These are phyloP conservation scores for Lithobates pipiens DNA, from an alignment of 2,797 vertebrate species.

Conservation along the genomic window DNA sequence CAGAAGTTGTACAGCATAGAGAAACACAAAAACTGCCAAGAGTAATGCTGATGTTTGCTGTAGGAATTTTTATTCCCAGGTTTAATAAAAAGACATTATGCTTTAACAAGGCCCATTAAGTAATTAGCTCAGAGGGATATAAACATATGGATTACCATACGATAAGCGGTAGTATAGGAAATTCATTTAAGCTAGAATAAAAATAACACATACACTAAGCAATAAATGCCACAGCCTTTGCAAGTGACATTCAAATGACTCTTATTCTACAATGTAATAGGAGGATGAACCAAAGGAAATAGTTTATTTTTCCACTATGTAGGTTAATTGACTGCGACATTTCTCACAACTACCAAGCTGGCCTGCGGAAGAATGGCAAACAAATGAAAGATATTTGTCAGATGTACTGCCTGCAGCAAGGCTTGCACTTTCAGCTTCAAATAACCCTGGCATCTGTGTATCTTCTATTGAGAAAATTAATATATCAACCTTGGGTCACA, in stretches of 20 bases:
- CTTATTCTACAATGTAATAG: constrained; percentile 27
- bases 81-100: constrained; percentile 33
- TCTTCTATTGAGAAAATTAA: constrained; percentile 60
- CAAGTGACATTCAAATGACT: constrained; percentile 50
- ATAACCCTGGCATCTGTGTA: constrained; percentile 64
- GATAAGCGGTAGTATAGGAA: constrained; percentile 13
- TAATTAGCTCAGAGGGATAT: constrained; percentile 27
- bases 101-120: constrained; percentile 46
- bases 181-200: neutral
- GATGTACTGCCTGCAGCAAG: constrained; percentile 66
- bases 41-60: constrained; percentile 15
- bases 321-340: constrained; percentile 61
- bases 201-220: constrained; percentile 7
- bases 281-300: constrained; percentile 5
- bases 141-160: constrained; percentile 40
- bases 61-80: constrained; percentile 30
- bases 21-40: neutral
- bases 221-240: constrained; percentile 17
- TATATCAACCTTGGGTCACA: constrained; percentile 52
- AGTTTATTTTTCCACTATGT: constrained; percentile 53
- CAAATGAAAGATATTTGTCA: constrained; percentile 67
- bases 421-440: constrained; percentile 65
- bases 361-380: constrained; percentile 52
- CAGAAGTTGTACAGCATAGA: neutral
- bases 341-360: constrained; percentile 58